Evolutionary conservation across 2,113 vertebrate genomes (phyloP), one percentile per base, ranked within the genome.

Genomic region (Takifugu flavidus): DNA sequence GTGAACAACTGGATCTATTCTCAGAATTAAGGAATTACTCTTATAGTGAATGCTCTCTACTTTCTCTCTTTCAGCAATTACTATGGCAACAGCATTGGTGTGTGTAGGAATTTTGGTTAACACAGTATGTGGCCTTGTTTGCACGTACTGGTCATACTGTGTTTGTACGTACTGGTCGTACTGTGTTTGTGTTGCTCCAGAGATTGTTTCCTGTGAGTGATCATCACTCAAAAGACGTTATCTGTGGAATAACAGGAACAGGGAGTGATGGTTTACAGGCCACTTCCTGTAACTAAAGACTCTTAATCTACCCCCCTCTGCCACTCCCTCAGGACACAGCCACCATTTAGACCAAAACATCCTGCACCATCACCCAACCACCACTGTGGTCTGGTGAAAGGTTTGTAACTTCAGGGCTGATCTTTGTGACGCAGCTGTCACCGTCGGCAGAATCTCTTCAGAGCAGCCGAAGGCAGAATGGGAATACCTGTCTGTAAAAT

Each of bases 161-260:
- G 42, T 47, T 27, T 54, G 43, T 5, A 42, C 8, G 26, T 13
- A 20, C 43, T n/a, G 51, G 65, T 51, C 46, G 29, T 34, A 13
- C 31, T 51, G 46, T 49, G 49, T 42, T 28, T 25, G 29, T 20
- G 29, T 62, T 44, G 4, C 13, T 53, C n/a, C 15, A 27, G 15
- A 49, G 59, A 71, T 62, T 83, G 77, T 72, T 84, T 87, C 68
- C 74, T 80, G 53, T 64, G 11, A 42, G 42, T 13, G 59, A 67
- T 65, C 77, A 25, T 52, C 59, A 60, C 56, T 53, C 57, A 57
- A 66, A 63, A 57, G 63, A 72, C 58, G 57, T 62, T 82, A 85
- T 87, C 85, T 79, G 14, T 45, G 49, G 65, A 72, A 72, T 68
- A 58, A 59, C 79, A 79, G 80, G 83, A 86, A 82, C 70, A 72